These are phyloP conservation scores for Heliconius hewitsoni DNA, from an alignment of 1,140 invertebrate genomes.

Conservation along the genomic window DNA sequence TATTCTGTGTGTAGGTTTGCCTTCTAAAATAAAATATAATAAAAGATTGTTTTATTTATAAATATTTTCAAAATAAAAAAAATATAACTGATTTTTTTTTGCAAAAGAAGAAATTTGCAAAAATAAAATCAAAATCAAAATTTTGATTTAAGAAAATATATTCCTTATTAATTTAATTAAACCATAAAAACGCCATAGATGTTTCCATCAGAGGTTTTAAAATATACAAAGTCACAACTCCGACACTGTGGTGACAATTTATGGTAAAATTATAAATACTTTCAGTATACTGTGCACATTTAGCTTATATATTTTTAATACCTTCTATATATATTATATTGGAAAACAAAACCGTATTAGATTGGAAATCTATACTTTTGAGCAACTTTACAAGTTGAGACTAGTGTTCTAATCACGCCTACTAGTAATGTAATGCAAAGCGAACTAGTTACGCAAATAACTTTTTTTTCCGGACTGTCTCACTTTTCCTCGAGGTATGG, in stretches of 20 bases:
- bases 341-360: background rate
- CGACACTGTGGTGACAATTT: too few relatives aligned
- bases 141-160: too few relatives aligned
- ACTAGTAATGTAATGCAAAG: slow-evolving; percentile 12
- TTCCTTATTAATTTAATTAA: too few relatives aligned
- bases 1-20: background rate
- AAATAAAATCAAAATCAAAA: too few relatives aligned
- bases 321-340: background rate
- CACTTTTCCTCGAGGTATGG: slow-evolving; percentile 45
- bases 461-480: slow-evolving; percentile 36
- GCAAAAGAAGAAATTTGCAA: too few relatives aligned
- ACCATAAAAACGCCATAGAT: too few relatives aligned
- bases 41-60: too few relatives aligned
- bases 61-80: too few relatives aligned
- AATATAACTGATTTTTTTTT: too few relatives aligned
- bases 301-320: too few relatives aligned
- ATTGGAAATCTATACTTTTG: background rate
- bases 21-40: background rate
- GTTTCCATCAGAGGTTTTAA: too few relatives aligned
- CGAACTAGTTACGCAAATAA: slow-evolving; percentile 22
- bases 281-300: background rate
- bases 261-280: background rate
- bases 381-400: background rate
- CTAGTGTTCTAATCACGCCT: slow-evolving; percentile 1
- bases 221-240: too few relatives aligned